Evolutionary conservation across 2,113 vertebrate genomes (phyloP), one percentile per base, ranked within the genome.

Genomic region (Silurus meridionalis): DNA sequence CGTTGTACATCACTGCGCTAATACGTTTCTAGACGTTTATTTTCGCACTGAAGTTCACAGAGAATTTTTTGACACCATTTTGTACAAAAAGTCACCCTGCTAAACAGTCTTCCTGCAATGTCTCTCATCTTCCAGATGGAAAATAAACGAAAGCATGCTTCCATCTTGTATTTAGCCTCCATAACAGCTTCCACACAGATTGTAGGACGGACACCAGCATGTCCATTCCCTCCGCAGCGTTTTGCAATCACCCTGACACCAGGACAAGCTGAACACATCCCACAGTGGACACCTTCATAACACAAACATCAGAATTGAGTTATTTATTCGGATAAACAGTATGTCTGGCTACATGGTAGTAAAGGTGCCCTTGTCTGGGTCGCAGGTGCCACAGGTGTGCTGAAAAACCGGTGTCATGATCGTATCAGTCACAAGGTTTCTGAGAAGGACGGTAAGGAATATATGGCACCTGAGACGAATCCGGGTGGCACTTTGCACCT

Each of bases 161-260:
- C 83, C 75, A 69, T 74, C 66, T 25, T 83, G 71, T 87, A 87
- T 87, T 61, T 75, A 77, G 74, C 69, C 77, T 82, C 72, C 55
- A 60, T 84, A 69, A 63, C 61, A 19, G 61, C 25, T 88, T 77
- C 74, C 84, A 85, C 79, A 88, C 84, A 50, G 75, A 83, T 85
- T 88, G 88, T 85, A 87, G 83, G 80, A 55, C 88, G 82, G 87
- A 85, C 85, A 89, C 90, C 83, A 21, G 74, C 79, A 86, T 52
- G 89, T 85, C 82, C 82, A 86, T 89, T 88, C 84, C 87, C 72
- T 82, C 80, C 58, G 87, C 61, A 25, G 25, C 55, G 21, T 46
- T 53, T 60, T 55, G 75, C 85, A 86, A 82, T 86, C 66, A 53
- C 63, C 67, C 69, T 72, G 84, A 87, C 83, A 60, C 80, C 48